phyloP scores from a whole-genome alignment of 2,888 invertebrate species.

The Erebia palarica region DNA sequence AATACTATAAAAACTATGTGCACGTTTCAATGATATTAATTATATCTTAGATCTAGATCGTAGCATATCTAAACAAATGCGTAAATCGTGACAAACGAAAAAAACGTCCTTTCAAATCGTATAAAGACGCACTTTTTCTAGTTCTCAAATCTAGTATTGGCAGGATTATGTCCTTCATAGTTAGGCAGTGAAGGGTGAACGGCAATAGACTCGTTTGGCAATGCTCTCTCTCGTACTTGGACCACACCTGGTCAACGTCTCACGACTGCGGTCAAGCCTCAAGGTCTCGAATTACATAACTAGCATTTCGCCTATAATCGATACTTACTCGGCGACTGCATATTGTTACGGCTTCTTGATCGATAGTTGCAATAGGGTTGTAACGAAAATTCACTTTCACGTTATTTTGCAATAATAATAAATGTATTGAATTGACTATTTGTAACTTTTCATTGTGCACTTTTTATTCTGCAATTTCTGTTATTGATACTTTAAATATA shows the following conservation, averaged over 20 bases:
- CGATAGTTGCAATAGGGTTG: constrained; percentile 38
- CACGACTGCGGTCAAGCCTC: constrained; percentile 79
- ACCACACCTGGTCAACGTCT: constrained; percentile 61
- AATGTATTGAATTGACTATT: neutral
- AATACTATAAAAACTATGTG: neutral
- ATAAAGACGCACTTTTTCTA: constrained; percentile 12
- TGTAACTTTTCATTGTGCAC: constrained; percentile 1
- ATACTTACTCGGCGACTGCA: constrained; percentile 49
- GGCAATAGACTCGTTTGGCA: constrained; percentile 19
- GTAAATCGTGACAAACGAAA: constrained; percentile 9
- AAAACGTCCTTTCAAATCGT: constrained; percentile 9
- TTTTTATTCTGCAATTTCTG: neutral
- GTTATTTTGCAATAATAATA: neutral
- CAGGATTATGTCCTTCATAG: constrained; percentile 27
- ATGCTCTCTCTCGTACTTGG: constrained; percentile 54
- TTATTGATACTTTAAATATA: neutral
- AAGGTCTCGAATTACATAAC: constrained; percentile 77
- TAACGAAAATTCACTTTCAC: constrained; percentile 1
- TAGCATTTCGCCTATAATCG: constrained; percentile 65
- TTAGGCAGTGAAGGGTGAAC: constrained; percentile 33
- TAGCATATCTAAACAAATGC: constrained; percentile 1
- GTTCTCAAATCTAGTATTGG: constrained; percentile 2
- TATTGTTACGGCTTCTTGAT: constrained; percentile 49
- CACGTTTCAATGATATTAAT: neutral
- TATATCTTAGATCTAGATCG: neutral